Evolutionary conservation across 2,797 vertebrate species (phyloP).

Genomic region (Poecilia gillii): DNA sequence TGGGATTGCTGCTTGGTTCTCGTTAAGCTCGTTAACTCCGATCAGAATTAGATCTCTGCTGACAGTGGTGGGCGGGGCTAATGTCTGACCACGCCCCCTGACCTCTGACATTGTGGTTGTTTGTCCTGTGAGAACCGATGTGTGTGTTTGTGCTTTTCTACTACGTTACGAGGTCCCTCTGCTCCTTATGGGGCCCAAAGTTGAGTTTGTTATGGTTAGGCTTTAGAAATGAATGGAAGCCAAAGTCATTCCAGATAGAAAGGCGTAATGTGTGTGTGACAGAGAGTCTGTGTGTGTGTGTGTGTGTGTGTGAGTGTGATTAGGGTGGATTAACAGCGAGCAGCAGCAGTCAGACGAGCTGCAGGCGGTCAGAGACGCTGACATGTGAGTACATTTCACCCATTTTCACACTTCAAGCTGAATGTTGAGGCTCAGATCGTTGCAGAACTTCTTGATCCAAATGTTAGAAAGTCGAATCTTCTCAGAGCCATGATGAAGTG

Average conservation of each 20-base stretch:
- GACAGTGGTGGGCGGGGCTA: constrained; percentile 33
- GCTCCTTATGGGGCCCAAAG: too few relatives aligned
- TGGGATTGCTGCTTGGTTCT: constrained; percentile 28
- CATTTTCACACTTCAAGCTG: background rate
- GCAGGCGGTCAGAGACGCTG: constrained; percentile 10
- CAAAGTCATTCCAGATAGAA: too few relatives aligned
- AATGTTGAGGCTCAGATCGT: background rate
- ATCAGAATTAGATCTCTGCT: constrained; percentile 8
- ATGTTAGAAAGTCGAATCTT: background rate
- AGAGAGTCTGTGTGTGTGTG: constrained; percentile 4
- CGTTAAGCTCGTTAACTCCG: constrained; percentile 47
- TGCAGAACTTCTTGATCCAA: background rate
- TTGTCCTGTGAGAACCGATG: background rate
- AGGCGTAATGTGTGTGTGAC: too few relatives aligned
- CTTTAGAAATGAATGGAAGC: too few relatives aligned
- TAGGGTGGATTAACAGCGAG: constrained; percentile 46
- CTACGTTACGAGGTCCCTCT: too few relatives aligned
- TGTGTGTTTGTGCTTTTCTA: too few relatives aligned
- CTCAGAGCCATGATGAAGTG: background rate
- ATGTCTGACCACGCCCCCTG: constrained; percentile 27
- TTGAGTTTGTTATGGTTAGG: too few relatives aligned
- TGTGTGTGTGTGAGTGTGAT: constrained; percentile 22
- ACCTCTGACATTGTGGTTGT: constrained; percentile 21
- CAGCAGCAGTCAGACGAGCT: constrained; percentile 16
- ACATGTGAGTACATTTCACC: constrained; percentile 47